Conservation (phyloP, 2,797 vertebrate species). For the Gallirallus australis region DNA sequence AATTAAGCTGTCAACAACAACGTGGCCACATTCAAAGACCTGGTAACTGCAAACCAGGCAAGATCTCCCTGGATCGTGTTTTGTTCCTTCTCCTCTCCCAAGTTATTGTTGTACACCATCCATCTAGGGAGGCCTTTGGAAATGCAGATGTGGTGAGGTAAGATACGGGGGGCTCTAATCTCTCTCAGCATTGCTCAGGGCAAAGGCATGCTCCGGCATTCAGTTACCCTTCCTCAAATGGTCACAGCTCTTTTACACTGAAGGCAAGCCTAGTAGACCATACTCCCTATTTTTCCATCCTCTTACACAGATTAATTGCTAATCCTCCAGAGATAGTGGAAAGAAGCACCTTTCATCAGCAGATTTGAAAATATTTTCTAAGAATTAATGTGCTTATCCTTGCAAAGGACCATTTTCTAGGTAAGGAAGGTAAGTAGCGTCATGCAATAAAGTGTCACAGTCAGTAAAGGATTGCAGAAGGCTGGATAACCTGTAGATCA, state of each 20-base stretch:
- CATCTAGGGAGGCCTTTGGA: not conserved
- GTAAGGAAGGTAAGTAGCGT: not conserved
- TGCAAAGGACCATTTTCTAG: conserved; percentile 22
- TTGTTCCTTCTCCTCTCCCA: accelerated
- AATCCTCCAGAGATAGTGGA: not conserved
- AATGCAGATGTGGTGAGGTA: not conserved
- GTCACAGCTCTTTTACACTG: not conserved
- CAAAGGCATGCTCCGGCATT: not conserved
- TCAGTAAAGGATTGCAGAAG: conserved; percentile 18
- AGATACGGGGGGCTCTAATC: not conserved
- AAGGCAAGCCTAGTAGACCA: not conserved
- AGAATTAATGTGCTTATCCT: conserved; percentile 42
- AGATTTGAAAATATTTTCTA: conserved; percentile 11
- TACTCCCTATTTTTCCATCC: not conserved
- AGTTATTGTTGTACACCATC: not conserved
- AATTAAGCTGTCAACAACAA: not conserved
- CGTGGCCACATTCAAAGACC: not conserved
- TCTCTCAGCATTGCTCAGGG: not conserved
- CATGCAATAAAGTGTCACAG: conserved; percentile 22
- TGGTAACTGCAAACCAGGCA: not conserved
- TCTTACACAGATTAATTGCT: conserved; percentile 30
- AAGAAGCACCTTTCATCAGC: not conserved
- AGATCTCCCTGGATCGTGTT: not conserved
- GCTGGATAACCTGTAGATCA: conserved; percentile 23
- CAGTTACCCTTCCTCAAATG: not conserved